A percentile compares a stretch with the other conserved stretches of the same genome.
Conservation (phyloP, 2,888 invertebrate species). For the Troides helena region DNA sequence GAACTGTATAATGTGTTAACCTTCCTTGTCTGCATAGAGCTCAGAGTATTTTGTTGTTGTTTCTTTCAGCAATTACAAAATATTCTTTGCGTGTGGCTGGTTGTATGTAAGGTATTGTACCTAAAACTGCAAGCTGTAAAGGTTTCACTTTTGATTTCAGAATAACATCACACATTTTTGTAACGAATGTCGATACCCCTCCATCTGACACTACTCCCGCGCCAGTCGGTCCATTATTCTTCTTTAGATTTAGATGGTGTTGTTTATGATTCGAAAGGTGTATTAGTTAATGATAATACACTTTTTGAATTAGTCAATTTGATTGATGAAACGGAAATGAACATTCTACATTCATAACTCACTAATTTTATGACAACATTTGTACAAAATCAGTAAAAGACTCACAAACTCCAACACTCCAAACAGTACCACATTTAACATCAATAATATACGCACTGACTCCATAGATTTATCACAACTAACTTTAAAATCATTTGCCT, state of each 20-base stretch:
- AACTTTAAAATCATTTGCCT: constrained; percentile 47
- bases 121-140: constrained; percentile 59
- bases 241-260: constrained; percentile 33
- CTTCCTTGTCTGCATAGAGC: constrained; percentile 42
- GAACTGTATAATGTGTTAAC: constrained; percentile 18
- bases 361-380: neutral
- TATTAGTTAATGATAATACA: constrained; percentile 25
- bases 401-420: neutral
- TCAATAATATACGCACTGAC: constrained; percentile 50
- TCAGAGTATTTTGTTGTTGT: constrained; percentile 80
- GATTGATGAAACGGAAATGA: neutral
- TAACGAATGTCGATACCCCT: constrained; percentile 67
- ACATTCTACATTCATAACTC: neutral
- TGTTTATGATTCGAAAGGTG: constrained; percentile 31
- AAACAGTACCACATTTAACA: constrained; percentile 30
- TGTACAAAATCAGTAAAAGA: neutral
- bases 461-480: constrained; percentile 35
- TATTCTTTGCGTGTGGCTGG: constrained; percentile 93
- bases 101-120: constrained; percentile 90
- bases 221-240: constrained; percentile 44
- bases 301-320: constrained; percentile 25
- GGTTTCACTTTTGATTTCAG: constrained; percentile 69
- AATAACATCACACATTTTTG: constrained; percentile 65
- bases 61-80: constrained; percentile 88
- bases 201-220: constrained; percentile 47